Conservation (phyloP, 2,888 invertebrate species). For the Hirudinaria manillensis region DNA sequence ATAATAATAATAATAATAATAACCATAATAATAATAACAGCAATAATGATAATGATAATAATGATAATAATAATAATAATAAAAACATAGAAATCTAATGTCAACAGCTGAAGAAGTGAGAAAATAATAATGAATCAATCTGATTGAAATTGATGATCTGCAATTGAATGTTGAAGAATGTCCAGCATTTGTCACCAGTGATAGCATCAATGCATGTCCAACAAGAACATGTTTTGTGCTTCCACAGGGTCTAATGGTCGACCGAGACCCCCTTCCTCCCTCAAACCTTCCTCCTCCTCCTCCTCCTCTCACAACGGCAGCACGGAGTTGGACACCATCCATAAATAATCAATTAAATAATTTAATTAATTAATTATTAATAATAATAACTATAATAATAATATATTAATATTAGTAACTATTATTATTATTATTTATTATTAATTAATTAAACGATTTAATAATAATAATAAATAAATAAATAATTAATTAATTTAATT, state of each 20-base stretch:
- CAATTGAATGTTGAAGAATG: neutral
- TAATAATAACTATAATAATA: too few species aligned
- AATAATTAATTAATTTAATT: too few species aligned
- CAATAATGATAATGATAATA: slow-evolving; percentile 16
- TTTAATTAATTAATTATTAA: too few species aligned
- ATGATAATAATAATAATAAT: slow-evolving; percentile 25
- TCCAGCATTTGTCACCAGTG: neutral
- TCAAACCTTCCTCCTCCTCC: neutral
- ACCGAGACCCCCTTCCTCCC: neutral
- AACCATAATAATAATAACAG: slow-evolving; percentile 16
- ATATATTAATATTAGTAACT: too few species aligned
- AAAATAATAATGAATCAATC: neutral
- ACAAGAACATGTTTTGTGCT: neutral
- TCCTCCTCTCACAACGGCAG: neutral
- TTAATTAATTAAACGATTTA: too few species aligned
- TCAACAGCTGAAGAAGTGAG: too few species aligned
- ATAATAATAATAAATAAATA: too few species aligned
- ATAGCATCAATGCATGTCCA: neutral
- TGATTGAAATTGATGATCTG: neutral
- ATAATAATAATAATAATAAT: slow-evolving; percentile 20
- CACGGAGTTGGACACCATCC: neutral
- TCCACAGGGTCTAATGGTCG: too few species aligned
- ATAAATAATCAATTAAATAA: neutral
- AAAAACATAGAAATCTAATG: neutral
- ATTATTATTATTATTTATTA: too few species aligned